Evolutionary conservation across 1,140 invertebrate genomes (phyloP).

Genomic region (Euura saliciscinereae): DNA sequence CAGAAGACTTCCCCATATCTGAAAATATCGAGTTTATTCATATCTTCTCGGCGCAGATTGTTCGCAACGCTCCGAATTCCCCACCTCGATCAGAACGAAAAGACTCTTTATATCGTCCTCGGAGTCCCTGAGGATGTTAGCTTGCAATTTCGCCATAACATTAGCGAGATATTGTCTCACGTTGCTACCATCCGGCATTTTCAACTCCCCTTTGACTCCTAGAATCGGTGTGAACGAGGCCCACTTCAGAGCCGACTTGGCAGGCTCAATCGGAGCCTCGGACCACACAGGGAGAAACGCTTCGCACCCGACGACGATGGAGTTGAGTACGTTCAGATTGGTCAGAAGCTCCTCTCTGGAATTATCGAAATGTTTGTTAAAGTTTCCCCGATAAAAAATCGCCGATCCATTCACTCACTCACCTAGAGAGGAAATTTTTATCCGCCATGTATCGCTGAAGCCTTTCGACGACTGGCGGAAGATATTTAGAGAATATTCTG

Average conservation of each 20-base stretch:
- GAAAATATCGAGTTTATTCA: conserved; percentile 26
- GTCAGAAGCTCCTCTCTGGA: conserved; percentile 58
- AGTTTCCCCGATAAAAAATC: neutral
- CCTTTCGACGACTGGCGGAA: conserved; percentile 62
- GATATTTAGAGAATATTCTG: conserved; percentile 69
- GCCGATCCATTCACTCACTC: conserved; percentile 25
- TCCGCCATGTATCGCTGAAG: conserved; percentile 60
- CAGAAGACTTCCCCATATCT: conserved; percentile 69
- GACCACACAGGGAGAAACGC: conserved; percentile 67
- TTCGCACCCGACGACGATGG: conserved; percentile 60
- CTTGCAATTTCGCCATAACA: conserved; percentile 62
- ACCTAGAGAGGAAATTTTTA: conserved; percentile 44
- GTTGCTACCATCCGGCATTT: conserved; percentile 70
- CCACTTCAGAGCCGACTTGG: conserved; percentile 46
- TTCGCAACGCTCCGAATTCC: conserved; percentile 13
- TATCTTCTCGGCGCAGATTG: neutral
- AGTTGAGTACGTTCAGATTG: conserved; percentile 53
- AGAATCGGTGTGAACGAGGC: conserved; percentile 52
- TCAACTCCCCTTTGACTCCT: conserved; percentile 52
- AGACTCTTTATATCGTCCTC: conserved; percentile 82
- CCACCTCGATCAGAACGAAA: conserved; percentile 63
- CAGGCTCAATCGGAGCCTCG: conserved; percentile 60
- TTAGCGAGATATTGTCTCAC: conserved; percentile 64
- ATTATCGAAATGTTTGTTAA: neutral
- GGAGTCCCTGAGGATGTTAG: conserved; percentile 63